These are phyloP conservation scores for Melitaea cinxia DNA, from an alignment of 1,140 invertebrate genomes.

Conservation along the genomic window DNA sequence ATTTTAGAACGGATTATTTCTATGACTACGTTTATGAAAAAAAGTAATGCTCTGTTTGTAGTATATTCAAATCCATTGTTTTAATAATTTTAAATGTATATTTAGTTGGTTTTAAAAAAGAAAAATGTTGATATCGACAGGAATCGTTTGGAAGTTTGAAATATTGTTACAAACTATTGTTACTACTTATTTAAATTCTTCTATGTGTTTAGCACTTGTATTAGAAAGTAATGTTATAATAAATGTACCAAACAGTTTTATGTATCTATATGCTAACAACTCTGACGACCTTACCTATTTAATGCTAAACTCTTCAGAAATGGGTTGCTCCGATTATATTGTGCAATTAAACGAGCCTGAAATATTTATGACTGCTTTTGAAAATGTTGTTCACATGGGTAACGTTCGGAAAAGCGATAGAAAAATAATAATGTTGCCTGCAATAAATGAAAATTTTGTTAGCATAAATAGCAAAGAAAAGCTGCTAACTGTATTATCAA, in stretches of 20 bases:
- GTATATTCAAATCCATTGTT: too few relatives aligned
- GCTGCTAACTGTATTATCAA: slow-evolving; percentile 47
- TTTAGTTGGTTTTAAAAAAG: slow-evolving; percentile 1
- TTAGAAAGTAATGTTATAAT: slow-evolving; percentile 47
- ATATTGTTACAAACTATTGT: slow-evolving; percentile 56
- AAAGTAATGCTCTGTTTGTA: too few relatives aligned
- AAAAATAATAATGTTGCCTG: slow-evolving; percentile 61
- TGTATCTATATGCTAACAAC: slow-evolving; percentile 47
- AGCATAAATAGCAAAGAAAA: slow-evolving; percentile 20
- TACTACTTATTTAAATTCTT: slow-evolving; percentile 49
- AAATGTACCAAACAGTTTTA: slow-evolving; percentile 41
- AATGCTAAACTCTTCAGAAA: slow-evolving; percentile 57
- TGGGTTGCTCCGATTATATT: slow-evolving; percentile 71
- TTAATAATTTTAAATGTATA: background rate
- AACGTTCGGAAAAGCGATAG: slow-evolving; percentile 62
- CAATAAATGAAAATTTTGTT: slow-evolving; percentile 8
- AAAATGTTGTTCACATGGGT: slow-evolving; percentile 53
- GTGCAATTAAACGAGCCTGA: slow-evolving; percentile 51
- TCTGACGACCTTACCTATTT: slow-evolving; percentile 41
- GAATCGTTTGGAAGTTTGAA: slow-evolving; percentile 47
- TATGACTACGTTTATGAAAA: background rate
- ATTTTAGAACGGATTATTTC: background rate
- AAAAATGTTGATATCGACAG: slow-evolving; percentile 36
- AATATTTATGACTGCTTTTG: slow-evolving; percentile 58
- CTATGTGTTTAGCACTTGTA: slow-evolving; percentile 59